Base-by-base conservation (phyloP, 2,797 vertebrate species). In the Mionectes olivaceus region DNA sequence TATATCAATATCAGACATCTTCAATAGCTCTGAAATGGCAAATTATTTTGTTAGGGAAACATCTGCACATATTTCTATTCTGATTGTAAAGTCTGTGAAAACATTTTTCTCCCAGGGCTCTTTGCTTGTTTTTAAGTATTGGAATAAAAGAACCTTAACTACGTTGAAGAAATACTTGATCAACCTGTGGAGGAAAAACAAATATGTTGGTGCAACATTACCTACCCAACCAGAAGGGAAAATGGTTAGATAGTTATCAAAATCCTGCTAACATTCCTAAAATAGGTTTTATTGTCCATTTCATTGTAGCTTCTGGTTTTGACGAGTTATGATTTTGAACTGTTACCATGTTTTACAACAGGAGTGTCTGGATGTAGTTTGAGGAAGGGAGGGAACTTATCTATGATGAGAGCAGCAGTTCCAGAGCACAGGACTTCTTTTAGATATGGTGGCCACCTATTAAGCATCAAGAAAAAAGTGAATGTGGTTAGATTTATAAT, bases 1-100 rank as follows among this genome's bases (percentile, higher is more conserved):
- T 93, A 52, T 87, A 84, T 84, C 77, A 80, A 63, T 44, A 67
- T 37, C 25, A 87, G 70, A 55, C 35, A 82, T 57, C 49, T 90
- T 91, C 59, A 79, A 53, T 75, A 76, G 60, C 79, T 93, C 79
- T 94, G 70, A 91, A 52, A 82, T 44, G 46, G 56, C 70, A 91
- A 88, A 94, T 83, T 8, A 81, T 93, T 84, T 77, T 71, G 64
- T 77, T 87, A 47, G 28, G 12, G 25, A 92, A 90, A 87, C 28
- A 71, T 83, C 77, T 89, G 60, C 80, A 92, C 49, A 46, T 77
- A 88, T 80, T 93, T 68, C 15, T 85, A 56, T 83, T 87, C 67
- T 76, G 33, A 82, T 47, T 79, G 24, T 32, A 89, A 75, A 85
- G 21, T 30, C 65, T 69, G 44, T 39, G 37, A 69, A 83, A 84